Base-by-base conservation (phyloP, 2,113 vertebrate species). In the Caranx melampygus region DNA sequence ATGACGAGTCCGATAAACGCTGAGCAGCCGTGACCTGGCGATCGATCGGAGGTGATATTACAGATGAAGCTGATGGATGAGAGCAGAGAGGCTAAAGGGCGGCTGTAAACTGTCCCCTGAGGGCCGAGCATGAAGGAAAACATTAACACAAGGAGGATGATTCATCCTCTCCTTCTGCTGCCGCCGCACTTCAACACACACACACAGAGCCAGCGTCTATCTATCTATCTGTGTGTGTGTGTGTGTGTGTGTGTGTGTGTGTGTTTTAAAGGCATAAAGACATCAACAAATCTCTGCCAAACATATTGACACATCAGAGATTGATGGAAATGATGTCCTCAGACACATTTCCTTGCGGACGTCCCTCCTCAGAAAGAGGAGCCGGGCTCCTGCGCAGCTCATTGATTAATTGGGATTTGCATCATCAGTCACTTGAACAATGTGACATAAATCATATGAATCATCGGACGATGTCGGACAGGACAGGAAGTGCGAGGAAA, bases 1-100 rank as follows among this genome's bases (percentile, higher is more conserved):
- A 65, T 71, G 2, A 8, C 64, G 18, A 10, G 76, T 72, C 77
- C 40, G 55, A 60, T 75, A 72, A 85, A 81, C 45, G 31, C 65
- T 81, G 79, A 79, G 82, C 80, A 78, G 65, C 78, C 26, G 35
- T 88, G 90, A 89, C 90, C 86, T 52, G 84, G 78, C 26, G 26
- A 91, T 92, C 79, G 90, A 93, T 91, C 83, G 1, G 76, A 85
- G 83, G 79, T 83, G 86, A 91, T 91, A 91, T 89, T 92, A 87
- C 83, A 84, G 79, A 88, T 81, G 77, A 92, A 84, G 75, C 86
- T 88, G 90, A 90, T 83, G 81, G 89, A 91, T 81, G 87, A 72
- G 88, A 79, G 83, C 83, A 92, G 80, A 57, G 71, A 71, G 90
- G 87, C 37, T 55, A 91, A 87, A 93, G 91, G 87, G 82, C 87